Conservation (phyloP, 1,140 invertebrate genomes). For the Drosophila sp. region DNA sequence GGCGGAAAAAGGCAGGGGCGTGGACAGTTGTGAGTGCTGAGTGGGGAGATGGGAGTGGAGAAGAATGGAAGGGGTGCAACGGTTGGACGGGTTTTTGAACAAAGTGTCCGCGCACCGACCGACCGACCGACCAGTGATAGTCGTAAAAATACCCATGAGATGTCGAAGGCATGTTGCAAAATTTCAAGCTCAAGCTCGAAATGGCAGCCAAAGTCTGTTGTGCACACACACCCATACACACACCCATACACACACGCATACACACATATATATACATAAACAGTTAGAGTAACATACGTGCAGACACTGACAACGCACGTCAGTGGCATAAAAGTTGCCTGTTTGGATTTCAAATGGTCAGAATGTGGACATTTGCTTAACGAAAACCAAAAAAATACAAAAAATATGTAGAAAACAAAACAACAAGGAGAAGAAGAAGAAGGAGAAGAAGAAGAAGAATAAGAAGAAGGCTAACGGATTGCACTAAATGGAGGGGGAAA, state of each 20-base stretch:
- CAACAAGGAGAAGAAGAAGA: not conserved
- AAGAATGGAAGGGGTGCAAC: not conserved
- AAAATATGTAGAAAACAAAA: conserved; percentile 32
- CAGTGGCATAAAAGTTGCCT: conserved; percentile 77
- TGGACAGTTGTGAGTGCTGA: too few relatives aligned
- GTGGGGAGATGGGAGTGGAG: too few relatives aligned
- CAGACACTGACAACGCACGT: conserved; percentile 48
- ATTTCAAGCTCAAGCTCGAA: conserved; percentile 78
- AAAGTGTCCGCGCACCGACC: conserved; percentile 26
- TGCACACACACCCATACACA: conserved; percentile 20
- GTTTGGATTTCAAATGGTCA: conserved; percentile 81
- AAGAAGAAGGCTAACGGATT: too few relatives aligned
- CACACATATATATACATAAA: conserved; percentile 10
- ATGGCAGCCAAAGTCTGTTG: conserved; percentile 46
- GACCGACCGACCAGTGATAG: conserved; percentile 46
- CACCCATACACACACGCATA: conserved; percentile 24
- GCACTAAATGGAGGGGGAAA: too few relatives aligned
- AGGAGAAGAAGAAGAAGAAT: not conserved
- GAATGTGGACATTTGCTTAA: conserved; percentile 80
- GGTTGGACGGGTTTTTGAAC: conserved; percentile 51
- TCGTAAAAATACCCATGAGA: conserved; percentile 81
- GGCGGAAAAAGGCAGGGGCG: not conserved
- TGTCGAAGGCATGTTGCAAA: conserved; percentile 82
- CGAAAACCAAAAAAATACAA: conserved; percentile 15
- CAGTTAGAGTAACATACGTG: conserved; percentile 10